Evolutionary conservation across 2,888 invertebrate genomes (phyloP), one percentile per base, ranked within the genome.

Genomic region (Macrostomum cliftonense): DNA sequence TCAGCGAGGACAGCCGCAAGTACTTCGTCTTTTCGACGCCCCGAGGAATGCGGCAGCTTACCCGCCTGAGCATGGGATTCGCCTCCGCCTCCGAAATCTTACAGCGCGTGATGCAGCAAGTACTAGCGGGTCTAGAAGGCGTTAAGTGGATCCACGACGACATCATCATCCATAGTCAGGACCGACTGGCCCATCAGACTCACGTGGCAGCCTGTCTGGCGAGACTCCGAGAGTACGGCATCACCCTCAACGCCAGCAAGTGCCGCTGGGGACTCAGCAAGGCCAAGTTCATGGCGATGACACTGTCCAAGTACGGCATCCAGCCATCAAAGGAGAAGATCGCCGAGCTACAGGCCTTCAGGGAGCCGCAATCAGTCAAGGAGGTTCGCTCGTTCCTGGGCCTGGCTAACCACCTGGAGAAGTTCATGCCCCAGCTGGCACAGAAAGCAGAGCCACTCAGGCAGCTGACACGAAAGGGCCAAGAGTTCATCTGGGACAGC

Each of bases 311-410:
- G 12, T 21, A 44, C 12, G 54, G 54, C 12, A 39, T 56, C 12
- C 52, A 49, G 1, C 53, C 50, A 14, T 28, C 45, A 2, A 19
- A 53, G 12, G 36, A 14, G 12, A 49, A 54, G 38, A 49, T 55
- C 1, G 39, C 50, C 19, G 56, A 53, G 2, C 43, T 56, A 1
- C 13, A 39, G 9, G 39, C 53, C n/a, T 47, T 52, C 2, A 12
- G 44, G 13, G 19, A 17, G 42, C 56, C 57, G 13, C 11, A 50
- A 38, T 45, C 20, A 2, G 43, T 28, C 1, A 21, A 50, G 2
- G 55, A 57, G 19, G 43, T 58, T 0, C 16, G 44, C 12, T 53
- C 51, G 49, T 55, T 57, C 39, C 43, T 56, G 16, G 55, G 54
- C 9, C 43, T 55, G 53, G 28, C 43, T 14, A 53, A 49, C 16